A percentile compares a stretch with the other conserved stretches of the same genome.
Conservation (phyloP, 2,888 invertebrate genomes). For the Eueremaeus valkanovi region DNA sequence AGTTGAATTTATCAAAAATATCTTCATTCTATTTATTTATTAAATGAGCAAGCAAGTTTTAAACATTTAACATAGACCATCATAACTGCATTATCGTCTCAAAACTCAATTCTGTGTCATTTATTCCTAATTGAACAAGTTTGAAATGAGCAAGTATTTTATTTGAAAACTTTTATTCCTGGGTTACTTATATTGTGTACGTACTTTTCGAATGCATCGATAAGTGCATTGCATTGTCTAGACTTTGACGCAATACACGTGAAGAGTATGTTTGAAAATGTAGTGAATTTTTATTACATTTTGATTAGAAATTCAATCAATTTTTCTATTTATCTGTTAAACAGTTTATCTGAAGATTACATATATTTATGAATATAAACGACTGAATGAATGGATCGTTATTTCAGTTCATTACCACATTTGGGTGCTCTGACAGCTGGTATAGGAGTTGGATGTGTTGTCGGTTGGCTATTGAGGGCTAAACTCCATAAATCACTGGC, state of each 20-base stretch:
- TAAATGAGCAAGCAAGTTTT: too few species aligned
- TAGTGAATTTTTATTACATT: background rate
- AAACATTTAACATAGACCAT: too few species aligned
- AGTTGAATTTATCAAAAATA: too few species aligned
- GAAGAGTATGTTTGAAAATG: background rate
- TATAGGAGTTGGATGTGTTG: slow-evolving; percentile 30
- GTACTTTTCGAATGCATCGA: background rate
- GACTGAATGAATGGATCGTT: slow-evolving; percentile 17
- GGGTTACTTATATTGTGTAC: too few species aligned
- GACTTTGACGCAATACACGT: background rate
- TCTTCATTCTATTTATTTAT: too few species aligned
- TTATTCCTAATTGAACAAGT: too few species aligned
- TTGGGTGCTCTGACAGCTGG: slow-evolving; percentile 21
- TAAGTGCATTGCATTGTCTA: background rate
- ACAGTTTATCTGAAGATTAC: too few species aligned
- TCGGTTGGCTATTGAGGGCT: slow-evolving; percentile 27
- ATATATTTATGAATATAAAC: too few species aligned
- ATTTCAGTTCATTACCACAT: background rate
- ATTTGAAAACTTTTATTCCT: too few species aligned
- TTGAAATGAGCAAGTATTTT: too few species aligned
- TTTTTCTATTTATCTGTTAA: background rate
- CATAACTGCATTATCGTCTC: too few species aligned
- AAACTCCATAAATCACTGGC: slow-evolving; percentile 5
- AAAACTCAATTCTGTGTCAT: too few species aligned
- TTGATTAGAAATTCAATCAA: background rate